These are phyloP conservation scores for Zalophus californianus DNA, from an alignment of 2,797 vertebrate species.

Conservation along the genomic window DNA sequence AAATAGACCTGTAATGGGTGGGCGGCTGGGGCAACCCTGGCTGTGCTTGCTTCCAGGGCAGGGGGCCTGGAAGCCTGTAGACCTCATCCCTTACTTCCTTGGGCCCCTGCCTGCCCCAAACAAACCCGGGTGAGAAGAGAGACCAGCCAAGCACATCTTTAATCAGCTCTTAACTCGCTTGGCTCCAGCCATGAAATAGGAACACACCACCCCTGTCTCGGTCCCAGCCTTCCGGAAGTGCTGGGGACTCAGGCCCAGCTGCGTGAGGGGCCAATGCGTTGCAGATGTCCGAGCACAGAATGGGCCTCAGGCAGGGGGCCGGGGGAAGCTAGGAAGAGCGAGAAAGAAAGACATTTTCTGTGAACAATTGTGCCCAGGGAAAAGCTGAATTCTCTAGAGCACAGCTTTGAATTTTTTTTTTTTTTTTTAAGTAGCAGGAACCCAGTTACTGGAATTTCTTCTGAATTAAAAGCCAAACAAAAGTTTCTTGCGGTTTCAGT, in stretches of 20 bases:
- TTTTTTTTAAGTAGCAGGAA: conserved; percentile 53
- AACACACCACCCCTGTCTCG: background rate
- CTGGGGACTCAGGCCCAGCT: background rate
- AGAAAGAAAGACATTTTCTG: conserved; percentile 32
- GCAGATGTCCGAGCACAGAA: background rate
- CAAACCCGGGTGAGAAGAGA: background rate
- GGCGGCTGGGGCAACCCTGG: accelerated
- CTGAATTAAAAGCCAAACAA: conserved; percentile 76
- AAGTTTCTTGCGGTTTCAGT: conserved; percentile 79
- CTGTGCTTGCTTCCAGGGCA: background rate
- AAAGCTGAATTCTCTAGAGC: conserved; percentile 69
- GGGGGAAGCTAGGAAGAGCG: background rate
- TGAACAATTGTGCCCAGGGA: background rate
- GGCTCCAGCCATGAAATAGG: background rate
- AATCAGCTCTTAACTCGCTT: conserved; percentile 6
- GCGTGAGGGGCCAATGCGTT: background rate
- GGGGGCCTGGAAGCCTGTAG: background rate
- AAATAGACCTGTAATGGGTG: accelerated
- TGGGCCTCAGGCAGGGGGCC: background rate
- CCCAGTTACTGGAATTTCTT: conserved; percentile 77
- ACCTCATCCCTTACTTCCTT: background rate
- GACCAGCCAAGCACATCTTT: conserved; percentile 19
- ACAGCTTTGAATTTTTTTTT: conserved; percentile 33
- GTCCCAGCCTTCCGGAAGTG: background rate
- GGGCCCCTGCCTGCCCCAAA: background rate